Conservation (phyloP, 2,797 vertebrate species). For the Lindbergichthys nudifrons region DNA sequence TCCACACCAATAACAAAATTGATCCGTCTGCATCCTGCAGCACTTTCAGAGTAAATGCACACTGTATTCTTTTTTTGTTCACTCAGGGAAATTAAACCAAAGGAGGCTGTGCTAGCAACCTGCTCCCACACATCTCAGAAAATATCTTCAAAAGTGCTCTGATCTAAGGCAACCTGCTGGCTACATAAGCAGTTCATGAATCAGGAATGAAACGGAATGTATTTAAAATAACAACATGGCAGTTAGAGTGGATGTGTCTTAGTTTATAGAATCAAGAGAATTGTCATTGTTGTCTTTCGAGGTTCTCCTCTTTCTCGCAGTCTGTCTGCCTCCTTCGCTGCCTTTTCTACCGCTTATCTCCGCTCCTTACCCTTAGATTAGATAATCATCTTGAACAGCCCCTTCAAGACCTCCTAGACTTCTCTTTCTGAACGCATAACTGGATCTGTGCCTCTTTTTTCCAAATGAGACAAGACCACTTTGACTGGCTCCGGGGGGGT, state of each 20-base stretch:
- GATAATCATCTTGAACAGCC: slow-evolving; percentile 65
- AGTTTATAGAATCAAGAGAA: slow-evolving; percentile 44
- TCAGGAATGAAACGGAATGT: slow-evolving; percentile 15
- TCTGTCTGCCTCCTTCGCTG: slow-evolving; percentile 19
- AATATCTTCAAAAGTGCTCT: slow-evolving; percentile 20
- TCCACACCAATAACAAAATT: slow-evolving; percentile 67
- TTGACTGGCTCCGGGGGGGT: slow-evolving; percentile 25
- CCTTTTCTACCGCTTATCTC: slow-evolving; percentile 35
- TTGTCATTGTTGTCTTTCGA: slow-evolving; percentile 41
- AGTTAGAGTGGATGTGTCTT: slow-evolving; percentile 10
- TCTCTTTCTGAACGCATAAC: slow-evolving; percentile 54
- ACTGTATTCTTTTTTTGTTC: slow-evolving; percentile 58
- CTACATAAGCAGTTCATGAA: slow-evolving; percentile 36
- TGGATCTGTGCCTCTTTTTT: slow-evolving; percentile 68
- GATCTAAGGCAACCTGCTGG: slow-evolving; percentile 56
- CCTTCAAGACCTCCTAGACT: slow-evolving; percentile 52
- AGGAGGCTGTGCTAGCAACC: slow-evolving; percentile 36
- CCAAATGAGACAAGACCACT: slow-evolving; percentile 69
- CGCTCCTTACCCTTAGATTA: slow-evolving; percentile 41
- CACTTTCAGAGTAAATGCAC: slow-evolving; percentile 69
- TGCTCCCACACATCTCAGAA: slow-evolving; percentile 49
- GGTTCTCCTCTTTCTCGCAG: neutral
- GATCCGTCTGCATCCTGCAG: slow-evolving; percentile 68
- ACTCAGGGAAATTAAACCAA: slow-evolving; percentile 71
- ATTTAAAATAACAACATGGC: slow-evolving; percentile 27